Evolutionary conservation across 1,140 invertebrate genomes (phyloP).

Genomic region (Meloidogyne exigua): DNA sequence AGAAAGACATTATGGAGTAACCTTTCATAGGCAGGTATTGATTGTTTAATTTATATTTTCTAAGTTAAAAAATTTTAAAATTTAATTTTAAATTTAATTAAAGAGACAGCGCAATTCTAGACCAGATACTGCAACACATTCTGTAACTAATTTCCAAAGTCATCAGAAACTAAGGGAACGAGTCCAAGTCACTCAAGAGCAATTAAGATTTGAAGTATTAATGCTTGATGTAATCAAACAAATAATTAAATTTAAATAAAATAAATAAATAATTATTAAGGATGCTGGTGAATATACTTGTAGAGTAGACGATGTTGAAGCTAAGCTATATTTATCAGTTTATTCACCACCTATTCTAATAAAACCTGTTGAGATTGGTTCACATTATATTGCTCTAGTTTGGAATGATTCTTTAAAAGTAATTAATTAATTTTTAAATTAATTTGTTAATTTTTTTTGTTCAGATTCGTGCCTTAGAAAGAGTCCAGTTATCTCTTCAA

Average conservation of each 20-base stretch:
- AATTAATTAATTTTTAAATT: constrained; percentile 16
- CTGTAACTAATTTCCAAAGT: background rate
- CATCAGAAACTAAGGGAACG: constrained; percentile 21
- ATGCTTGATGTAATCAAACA: constrained; percentile 19
- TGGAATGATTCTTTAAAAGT: constrained; percentile 50
- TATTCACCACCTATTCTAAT: constrained; percentile 33
- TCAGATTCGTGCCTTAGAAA: constrained; percentile 40
- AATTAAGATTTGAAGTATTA: constrained; percentile 33
- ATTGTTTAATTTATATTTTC: too few relatives aligned
- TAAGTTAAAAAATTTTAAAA: too few relatives aligned
- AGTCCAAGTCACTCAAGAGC: constrained; percentile 35
- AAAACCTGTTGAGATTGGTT: constrained; percentile 51
- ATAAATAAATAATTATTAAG: background rate
- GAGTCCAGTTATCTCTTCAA: constrained; percentile 39
- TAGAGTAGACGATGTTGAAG: constrained; percentile 31
- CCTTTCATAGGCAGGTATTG: too few relatives aligned
- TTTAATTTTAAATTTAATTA: background rate
- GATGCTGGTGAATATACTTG: constrained; percentile 47
- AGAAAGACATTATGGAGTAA: too few relatives aligned
- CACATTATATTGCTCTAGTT: constrained; percentile 51
- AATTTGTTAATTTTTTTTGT: constrained; percentile 15
- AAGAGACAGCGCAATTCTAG: background rate
- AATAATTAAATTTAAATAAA: background rate
- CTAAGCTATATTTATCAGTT: constrained; percentile 33
- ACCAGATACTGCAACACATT: background rate